Evolutionary conservation across 2,113 vertebrate genomes (phyloP).

Genomic region (Panthera leo): DNA sequence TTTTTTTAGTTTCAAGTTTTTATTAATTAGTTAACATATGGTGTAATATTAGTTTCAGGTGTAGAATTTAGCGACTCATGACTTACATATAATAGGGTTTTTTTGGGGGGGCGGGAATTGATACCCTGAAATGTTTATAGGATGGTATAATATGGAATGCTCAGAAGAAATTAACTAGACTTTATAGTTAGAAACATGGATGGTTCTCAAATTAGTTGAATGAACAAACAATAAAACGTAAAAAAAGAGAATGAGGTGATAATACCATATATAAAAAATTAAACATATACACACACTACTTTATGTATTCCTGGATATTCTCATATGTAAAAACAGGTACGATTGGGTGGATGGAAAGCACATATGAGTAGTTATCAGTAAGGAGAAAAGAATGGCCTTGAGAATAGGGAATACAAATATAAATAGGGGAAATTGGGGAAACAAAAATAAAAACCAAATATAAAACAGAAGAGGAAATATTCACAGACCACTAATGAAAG

Average conservation of each 20-base stretch:
- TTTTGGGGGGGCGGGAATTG: neutral
- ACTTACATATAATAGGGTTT: neutral
- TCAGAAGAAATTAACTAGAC: neutral
- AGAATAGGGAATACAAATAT: neutral
- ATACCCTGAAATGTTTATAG: neutral
- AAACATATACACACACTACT: neutral
- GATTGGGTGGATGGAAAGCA: neutral
- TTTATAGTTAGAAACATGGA: neutral
- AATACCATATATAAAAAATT: neutral
- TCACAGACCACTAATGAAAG: neutral
- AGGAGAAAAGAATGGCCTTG: neutral
- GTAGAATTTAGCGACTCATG: neutral
- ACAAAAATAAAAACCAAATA: neutral
- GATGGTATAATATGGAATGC: neutral
- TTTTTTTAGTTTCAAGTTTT: neutral
- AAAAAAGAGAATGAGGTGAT: neutral
- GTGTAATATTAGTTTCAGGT: neutral
- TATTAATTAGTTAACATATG: neutral
- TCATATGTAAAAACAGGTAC: neutral
- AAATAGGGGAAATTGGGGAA: neutral
- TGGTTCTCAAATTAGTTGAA: conserved; percentile 3
- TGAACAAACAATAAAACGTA: conserved; percentile 13
- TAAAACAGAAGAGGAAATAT: neutral
- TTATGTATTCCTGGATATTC: neutral
- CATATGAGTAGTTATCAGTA: neutral